These are phyloP conservation scores for Drosophila koepferae DNA, from an alignment of 2,888 invertebrate species.

Conservation along the genomic window DNA sequence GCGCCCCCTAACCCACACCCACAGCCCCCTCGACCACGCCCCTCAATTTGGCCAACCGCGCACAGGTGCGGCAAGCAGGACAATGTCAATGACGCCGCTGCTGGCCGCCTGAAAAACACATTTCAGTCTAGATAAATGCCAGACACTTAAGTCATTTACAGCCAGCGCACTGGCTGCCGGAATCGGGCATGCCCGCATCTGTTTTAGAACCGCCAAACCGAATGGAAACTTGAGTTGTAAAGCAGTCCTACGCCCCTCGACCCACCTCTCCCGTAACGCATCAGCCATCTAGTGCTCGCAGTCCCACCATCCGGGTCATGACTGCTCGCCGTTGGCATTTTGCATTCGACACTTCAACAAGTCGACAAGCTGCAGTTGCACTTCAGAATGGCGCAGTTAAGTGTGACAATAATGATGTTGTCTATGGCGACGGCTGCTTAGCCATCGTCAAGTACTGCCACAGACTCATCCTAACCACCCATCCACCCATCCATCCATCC, in stretches of 20 bases:
- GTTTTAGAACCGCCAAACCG: constrained; percentile 21
- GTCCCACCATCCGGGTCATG: not conserved
- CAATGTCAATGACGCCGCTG: constrained; percentile 22
- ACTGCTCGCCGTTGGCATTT: constrained; percentile 53
- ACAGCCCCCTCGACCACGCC: not conserved
- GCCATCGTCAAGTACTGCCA: constrained; percentile 28
- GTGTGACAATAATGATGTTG: constrained; percentile 73
- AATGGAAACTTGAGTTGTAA: constrained; percentile 28
- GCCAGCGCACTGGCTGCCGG: constrained; percentile 35
- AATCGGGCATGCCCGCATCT: constrained; percentile 33
- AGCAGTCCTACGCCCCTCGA: not conserved
- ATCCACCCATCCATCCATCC: not conserved
- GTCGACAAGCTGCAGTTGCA: constrained; percentile 59
- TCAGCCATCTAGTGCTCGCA: too few relatives aligned
- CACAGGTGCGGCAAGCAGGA: constrained; percentile 61
- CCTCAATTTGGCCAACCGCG: too few relatives aligned
- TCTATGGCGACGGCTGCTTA: constrained; percentile 42
- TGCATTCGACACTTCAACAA: constrained; percentile 67
- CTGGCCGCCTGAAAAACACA: constrained; percentile 40
- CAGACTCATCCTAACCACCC: not conserved
- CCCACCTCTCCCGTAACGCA: not conserved
- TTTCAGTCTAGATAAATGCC: constrained; percentile 71
- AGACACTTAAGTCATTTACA: constrained; percentile 77
- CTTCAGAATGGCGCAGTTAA: constrained; percentile 63
- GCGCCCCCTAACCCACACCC: too few relatives aligned